Base-by-base conservation (phyloP, 2,888 invertebrate species). In the Mimas tiliae region DNA sequence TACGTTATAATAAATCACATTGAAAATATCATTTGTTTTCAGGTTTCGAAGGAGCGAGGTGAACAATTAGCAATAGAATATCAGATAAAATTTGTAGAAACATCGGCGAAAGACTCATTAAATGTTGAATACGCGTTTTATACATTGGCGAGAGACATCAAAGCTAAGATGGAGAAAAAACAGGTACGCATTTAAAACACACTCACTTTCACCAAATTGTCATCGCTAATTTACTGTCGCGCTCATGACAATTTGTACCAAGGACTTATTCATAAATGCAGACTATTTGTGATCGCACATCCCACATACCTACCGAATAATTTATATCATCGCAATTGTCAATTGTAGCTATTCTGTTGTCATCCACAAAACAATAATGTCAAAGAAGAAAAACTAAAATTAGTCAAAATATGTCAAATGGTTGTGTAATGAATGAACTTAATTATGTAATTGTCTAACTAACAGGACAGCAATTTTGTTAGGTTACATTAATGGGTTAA, bases 31-130 rank as follows among this genome's bases (percentile, higher is more conserved):
- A 68, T 62, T 55, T 50, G 64, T 38, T 84, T 85, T 42, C 75
- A 96, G 96, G 98, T 98, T 66, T 97, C 98, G 70, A 98, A 97
- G 92, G 99, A 99, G 88, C 94, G 98, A 81, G 99, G 99, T 64
- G 99, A 99, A 94, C 97, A 98, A 94, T 95, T 99, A 89, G 99
- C 99, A 70, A 95, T 98, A 83, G 99, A 99, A 93, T 99, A 99
- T 94, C 98, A 98, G 83, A 99, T 99, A 80, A 98, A 98, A 94
- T 99, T 99, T 94, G 97, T 99, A 96, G 99, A 99, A 94, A 99
- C 99, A 65, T 99, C 99, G 77, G 99, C 99, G 66, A 99, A 99
- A 94, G 97, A 98, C 74, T 98, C 98, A 88, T 97, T 98, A 88
- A 98, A 99, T 89, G 99, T 99, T 62, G 99, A 99, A 92, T 98